Base-by-base conservation (phyloP, 2,113 vertebrate species). In the Tragelaphus strepsiceros region DNA sequence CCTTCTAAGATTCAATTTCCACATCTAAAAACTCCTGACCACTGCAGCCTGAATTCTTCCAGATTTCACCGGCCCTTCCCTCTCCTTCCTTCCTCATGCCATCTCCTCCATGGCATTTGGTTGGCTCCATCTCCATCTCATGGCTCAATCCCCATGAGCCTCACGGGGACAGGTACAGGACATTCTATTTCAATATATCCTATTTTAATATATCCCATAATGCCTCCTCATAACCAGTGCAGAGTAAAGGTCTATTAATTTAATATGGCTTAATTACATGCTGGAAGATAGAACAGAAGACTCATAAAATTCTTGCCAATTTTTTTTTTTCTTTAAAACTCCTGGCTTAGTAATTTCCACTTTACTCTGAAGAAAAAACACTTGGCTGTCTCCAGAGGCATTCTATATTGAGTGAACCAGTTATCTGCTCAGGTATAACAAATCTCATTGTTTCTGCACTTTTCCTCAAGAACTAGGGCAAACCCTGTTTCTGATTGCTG, bases 341-440 rank as follows among this genome's bases (percentile, higher is more conserved):
- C 43, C 49, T 54, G 28, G 53, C 24, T 86, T 35, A 67, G n/a
- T 58, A 64, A 89, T 67, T 77, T 59, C 35, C 13, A 46, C 28
- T 85, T 87, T 51, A n/a, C 30, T 92, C 53, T 77, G 39, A 92
- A 95, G 28, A 59, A 92, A 92, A 91, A 74, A 88, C 30, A 53
- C 15, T 62, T 39, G 26, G 43, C 67, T 82, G 5, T 88, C 93
- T 96, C 61, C 90, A 67, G 90, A 95, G 49, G 43, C 19, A 51
- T 7, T 39, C 26, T 49, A 10, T 95, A 35, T 77, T 56, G 11
- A 90, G 86, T 93, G 96, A 96, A 88, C 97, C 53, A 98, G 46
- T 88, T 97, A 51, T 82, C 59, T 85, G 14, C 61, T 97, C 83
- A 85, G 90, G 92, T 88, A 9, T 95, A 93, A 93, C 71, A 91